phyloP scores from a whole-genome alignment of 2,888 invertebrate genomes.

The Eilema griseolum region DNA sequence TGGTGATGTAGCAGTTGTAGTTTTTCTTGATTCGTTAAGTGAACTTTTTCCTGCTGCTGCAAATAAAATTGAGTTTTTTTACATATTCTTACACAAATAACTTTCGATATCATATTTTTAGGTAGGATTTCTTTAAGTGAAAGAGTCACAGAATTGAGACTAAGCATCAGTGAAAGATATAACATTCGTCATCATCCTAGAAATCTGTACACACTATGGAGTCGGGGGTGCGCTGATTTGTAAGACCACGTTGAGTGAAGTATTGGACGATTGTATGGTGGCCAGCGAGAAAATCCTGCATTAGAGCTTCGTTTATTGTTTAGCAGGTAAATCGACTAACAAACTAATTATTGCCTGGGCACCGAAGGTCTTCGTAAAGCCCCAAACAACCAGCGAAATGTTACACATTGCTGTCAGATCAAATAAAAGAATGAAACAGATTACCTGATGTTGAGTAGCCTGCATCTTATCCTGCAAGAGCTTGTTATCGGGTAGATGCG shows the following conservation, averaged over 20 bases:
- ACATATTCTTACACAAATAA: not conserved
- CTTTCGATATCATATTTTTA: not conserved
- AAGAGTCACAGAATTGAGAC: too few relatives aligned
- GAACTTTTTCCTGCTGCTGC: constrained; percentile 84
- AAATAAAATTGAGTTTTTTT: constrained; percentile 25
- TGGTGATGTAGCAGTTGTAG: constrained; percentile 81
- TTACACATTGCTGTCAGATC: not conserved
- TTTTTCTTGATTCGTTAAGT: constrained; percentile 82
- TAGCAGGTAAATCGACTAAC: too few relatives aligned
- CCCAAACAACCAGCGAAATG: not conserved
- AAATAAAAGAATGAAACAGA: not conserved
- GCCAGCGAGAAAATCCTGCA: too few relatives aligned
- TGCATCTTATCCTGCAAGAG: constrained; percentile 82
- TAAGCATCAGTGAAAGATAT: not conserved
- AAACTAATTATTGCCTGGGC: too few relatives aligned
- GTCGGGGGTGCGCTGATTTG: too few relatives aligned
- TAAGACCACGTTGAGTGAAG: too few relatives aligned
- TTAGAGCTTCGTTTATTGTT: too few relatives aligned
- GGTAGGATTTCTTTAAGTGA: too few relatives aligned
- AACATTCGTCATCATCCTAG: too few relatives aligned
- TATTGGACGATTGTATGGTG: too few relatives aligned
- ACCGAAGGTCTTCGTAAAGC: too few relatives aligned
- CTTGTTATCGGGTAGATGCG: constrained; percentile 88
- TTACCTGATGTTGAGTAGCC: constrained; percentile 70
- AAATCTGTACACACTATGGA: too few relatives aligned